Evolutionary conservation across 2,797 vertebrate genomes (phyloP).

Genomic region (Cynodonichthys magdalenae): DNA sequence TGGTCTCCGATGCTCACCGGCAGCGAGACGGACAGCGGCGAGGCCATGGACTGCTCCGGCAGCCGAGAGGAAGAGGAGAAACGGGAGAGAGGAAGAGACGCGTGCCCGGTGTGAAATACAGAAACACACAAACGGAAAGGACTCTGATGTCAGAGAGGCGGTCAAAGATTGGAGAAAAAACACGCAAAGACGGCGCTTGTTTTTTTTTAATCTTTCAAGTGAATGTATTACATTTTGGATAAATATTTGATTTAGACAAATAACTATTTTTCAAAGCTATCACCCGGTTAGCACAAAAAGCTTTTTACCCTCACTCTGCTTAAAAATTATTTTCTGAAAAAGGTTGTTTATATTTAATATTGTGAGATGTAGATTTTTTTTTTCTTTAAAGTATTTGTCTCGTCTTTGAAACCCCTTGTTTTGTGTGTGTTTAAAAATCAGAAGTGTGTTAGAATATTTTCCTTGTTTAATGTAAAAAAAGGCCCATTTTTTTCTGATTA

Average conservation of each 20-base stretch:
- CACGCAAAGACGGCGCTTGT: constrained; percentile 25
- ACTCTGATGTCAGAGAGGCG: constrained; percentile 72
- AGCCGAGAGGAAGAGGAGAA: constrained; percentile 75
- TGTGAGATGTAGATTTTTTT: constrained; percentile 66
- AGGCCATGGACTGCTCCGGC: constrained; percentile 91
- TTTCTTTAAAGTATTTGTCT: constrained; percentile 21
- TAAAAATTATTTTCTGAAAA: constrained; percentile 72
- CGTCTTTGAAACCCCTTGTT: constrained; percentile 28
- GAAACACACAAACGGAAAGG: not conserved
- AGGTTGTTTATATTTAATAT: constrained; percentile 77
- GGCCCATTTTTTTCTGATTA: not conserved
- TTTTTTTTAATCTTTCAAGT: constrained; percentile 38
- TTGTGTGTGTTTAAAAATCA: constrained; percentile 29
- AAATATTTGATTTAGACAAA: constrained; percentile 23
- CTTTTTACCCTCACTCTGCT: constrained; percentile 36
- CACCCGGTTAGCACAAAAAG: constrained; percentile 20
- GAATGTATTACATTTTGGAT: constrained; percentile 36
- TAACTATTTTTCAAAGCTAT: constrained; percentile 28
- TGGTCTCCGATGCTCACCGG: constrained; percentile 62
- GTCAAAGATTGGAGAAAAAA: constrained; percentile 8
- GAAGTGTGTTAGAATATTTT: constrained; percentile 30
- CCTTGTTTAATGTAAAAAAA: constrained; percentile 4
- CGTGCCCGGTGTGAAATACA: constrained; percentile 32
- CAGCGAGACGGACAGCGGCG: constrained; percentile 59
- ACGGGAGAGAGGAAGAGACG: constrained; percentile 13